Evolutionary conservation across 2,888 invertebrate species (phyloP), one percentile per base, ranked within the genome.

Genomic region (Adelphocoris suturalis): DNA sequence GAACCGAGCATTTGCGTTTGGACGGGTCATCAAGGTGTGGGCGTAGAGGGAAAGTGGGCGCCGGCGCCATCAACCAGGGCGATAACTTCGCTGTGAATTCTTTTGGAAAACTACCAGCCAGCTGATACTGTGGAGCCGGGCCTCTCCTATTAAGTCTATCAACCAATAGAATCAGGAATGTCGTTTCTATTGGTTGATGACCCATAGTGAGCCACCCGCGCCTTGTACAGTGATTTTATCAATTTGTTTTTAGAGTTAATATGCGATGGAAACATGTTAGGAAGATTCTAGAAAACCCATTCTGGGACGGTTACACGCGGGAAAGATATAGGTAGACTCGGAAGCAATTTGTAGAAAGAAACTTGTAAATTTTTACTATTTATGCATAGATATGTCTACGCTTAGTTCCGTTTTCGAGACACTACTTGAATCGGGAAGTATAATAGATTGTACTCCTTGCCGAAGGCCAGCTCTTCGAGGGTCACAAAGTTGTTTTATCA

Each of bases 361-460:
- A n/a, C n/a, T n/a, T n/a, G n/a, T n/a, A n/a, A n/a, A n/a, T n/a
- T n/a, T n/a, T n/a, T n/a, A n/a, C n/a, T n/a, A n/a, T n/a, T n/a
- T n/a, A n/a, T n/a, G n/a, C n/a, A n/a, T n/a, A n/a, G n/a, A n/a
- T n/a, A n/a, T n/a, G n/a, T n/a, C n/a, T n/a, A 98, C 98, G 92
- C 94, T 98, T 94, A 97, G 98, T 93, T 97, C 97, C 92, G 97
- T 98, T 93, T 98, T 98, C 94, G 98, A 98, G 95, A 97, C 97
- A 92, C 95, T 98, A 92, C 94, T 98, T 93, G 97, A 97, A 95
- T 97, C 97, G 94, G 97, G 97, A 93, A 97, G 97, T 92, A 95
- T 98, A 94, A 98, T 98, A 93, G 98, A 98, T 94, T 98, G 98
- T 94, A 98, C 98, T 92, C 94, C 98, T 93, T 98, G 98, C 98